These are phyloP conservation scores for Camponotus pennsylvanicus DNA, from an alignment of 1,140 invertebrate genomes.

Conservation along the genomic window DNA sequence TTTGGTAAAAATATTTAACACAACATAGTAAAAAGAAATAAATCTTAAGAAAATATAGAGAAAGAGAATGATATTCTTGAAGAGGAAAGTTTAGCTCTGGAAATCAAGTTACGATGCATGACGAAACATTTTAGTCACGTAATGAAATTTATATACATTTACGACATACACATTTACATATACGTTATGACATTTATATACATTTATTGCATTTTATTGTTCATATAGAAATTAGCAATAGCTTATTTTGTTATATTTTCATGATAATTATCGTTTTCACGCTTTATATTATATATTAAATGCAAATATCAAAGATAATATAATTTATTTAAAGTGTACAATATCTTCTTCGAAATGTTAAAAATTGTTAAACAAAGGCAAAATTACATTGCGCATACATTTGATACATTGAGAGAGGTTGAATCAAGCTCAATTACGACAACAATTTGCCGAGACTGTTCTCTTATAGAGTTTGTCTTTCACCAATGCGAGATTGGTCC, in stretches of 20 bases:
- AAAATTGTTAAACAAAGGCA: not conserved
- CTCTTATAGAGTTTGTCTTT: slow-evolving; percentile 68
- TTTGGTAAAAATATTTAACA: slow-evolving; percentile 56
- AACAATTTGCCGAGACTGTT: slow-evolving; percentile 59
- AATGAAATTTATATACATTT: slow-evolving; percentile 38
- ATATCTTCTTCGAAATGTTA: not conserved
- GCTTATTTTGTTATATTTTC: not conserved
- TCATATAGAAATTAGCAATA: not conserved
- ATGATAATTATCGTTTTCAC: not conserved
- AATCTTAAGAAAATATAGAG: slow-evolving; percentile 61
- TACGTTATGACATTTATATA: slow-evolving; percentile 51
- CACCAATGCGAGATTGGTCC: slow-evolving; percentile 70
- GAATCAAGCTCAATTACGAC: slow-evolving; percentile 40
- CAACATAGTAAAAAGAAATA: slow-evolving; percentile 38
- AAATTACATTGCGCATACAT: not conserved
- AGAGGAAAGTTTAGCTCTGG: slow-evolving; percentile 73
- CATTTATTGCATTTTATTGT: not conserved
- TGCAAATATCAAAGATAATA: not conserved
- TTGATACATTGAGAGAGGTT: not conserved
- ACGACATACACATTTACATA: too few relatives aligned
- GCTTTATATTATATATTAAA: not conserved
- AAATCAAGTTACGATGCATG: slow-evolving; percentile 71
- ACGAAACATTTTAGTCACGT: slow-evolving; percentile 60
- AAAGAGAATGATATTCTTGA: slow-evolving; percentile 76
- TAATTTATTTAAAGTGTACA: not conserved